Conservation (phyloP, 2,797 vertebrate genomes). For the Podarcis siculus region DNA sequence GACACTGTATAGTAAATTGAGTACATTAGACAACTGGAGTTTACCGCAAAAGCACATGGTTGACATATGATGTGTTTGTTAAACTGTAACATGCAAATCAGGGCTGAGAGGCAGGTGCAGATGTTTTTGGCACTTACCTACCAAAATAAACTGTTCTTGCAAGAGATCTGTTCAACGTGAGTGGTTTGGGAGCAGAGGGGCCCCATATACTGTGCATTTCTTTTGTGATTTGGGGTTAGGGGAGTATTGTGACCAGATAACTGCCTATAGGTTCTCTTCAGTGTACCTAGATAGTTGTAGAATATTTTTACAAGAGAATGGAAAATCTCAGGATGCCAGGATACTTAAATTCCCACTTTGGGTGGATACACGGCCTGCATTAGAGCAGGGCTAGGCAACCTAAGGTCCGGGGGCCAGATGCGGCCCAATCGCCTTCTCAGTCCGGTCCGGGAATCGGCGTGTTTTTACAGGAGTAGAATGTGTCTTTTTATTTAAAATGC, state of each 20-base stretch:
- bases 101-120: too few species aligned
- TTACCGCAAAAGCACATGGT: not conserved
- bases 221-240: not conserved
- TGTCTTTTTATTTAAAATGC: too few species aligned
- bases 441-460: too few species aligned
- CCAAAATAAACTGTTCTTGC: not conserved
- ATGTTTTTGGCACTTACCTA: not conserved
- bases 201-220: not conserved
- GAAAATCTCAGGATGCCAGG: not conserved
- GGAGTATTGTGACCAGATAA: too few species aligned
- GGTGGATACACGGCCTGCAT: not conserved
- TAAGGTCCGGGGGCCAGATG: too few species aligned
- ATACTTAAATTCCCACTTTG: not conserved
- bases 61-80: not conserved
- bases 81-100: not conserved
- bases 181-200: not conserved
- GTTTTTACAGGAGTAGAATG: too few species aligned
- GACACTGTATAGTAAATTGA: not conserved
- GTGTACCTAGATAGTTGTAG: not conserved
- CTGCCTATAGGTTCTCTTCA: not conserved
- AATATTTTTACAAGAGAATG: not conserved
- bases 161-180: too few species aligned
- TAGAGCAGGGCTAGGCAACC: not conserved
- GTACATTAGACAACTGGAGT: not conserved
- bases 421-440: too few species aligned